Evolutionary conservation across 2,888 invertebrate genomes (phyloP).

Genomic region (Ormyrus pomaceus): DNA sequence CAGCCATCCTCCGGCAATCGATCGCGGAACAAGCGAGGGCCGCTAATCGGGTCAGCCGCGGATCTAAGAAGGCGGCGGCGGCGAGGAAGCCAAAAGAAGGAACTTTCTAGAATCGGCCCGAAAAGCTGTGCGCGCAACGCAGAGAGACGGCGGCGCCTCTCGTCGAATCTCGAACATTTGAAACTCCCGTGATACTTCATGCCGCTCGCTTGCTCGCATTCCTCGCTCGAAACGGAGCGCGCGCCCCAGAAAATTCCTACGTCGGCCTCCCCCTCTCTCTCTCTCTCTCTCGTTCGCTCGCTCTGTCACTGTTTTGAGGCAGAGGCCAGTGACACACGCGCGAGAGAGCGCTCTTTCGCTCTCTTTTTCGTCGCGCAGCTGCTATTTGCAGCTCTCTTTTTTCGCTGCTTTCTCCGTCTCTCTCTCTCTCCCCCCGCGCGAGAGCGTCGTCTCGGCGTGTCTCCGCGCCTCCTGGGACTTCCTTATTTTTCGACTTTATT

Average conservation of each 20-base stretch:
- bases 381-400: slow-evolving; percentile 12
- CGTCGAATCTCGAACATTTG: slow-evolving; percentile 8
- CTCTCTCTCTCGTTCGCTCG: not conserved
- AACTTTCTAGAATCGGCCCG: slow-evolving; percentile 14
- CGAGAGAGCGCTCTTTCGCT: not conserved
- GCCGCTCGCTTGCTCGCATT: slow-evolving; percentile 21
- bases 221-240: slow-evolving; percentile 10
- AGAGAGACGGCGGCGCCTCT: not conserved
- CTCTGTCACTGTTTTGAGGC: slow-evolving; percentile 5
- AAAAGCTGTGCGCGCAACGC: not conserved
- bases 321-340: slow-evolving; percentile 27
- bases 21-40: not conserved
- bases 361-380: slow-evolving; percentile 12
- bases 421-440: not conserved
- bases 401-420: not conserved
- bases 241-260: slow-evolving; percentile 15
- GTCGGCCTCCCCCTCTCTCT: not conserved
- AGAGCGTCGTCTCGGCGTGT: too few relatives aligned
- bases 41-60: not conserved
- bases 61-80: not conserved
- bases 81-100: not conserved
- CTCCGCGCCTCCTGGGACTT: too few relatives aligned
- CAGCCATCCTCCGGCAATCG: not conserved
- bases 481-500: not conserved
- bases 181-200: slow-evolving; percentile 7